phyloP scores from a whole-genome alignment of 2,113 vertebrate species.

The Thunnus maccoyii region DNA sequence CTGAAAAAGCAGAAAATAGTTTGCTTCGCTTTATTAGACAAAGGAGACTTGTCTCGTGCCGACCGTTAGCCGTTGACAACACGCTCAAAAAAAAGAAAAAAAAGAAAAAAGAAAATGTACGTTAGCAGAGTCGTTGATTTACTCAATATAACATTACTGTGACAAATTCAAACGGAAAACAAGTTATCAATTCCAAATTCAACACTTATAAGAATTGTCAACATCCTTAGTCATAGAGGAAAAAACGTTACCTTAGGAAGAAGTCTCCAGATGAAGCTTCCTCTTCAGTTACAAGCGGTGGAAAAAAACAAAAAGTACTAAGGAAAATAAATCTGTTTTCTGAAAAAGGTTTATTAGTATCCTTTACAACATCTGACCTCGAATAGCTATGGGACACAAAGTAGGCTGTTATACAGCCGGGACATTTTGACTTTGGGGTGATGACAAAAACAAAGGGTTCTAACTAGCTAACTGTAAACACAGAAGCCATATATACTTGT shows the following conservation, averaged over 20 bases:
- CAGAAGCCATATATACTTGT: slow-evolving; percentile 74
- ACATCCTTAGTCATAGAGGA: neutral
- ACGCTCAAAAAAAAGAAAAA: neutral
- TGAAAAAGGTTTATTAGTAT: slow-evolving; percentile 18
- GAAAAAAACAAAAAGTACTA: slow-evolving; percentile 15
- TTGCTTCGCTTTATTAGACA: slow-evolving; percentile 28
- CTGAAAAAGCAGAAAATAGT: neutral
- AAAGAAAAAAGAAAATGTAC: neutral
- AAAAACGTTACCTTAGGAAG: slow-evolving; percentile 63
- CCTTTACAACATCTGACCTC: neutral
- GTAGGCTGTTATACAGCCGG: neutral
- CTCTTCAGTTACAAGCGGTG: slow-evolving; percentile 28
- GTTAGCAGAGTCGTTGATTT: neutral
- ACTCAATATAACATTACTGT: neutral
- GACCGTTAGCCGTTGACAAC: slow-evolving; percentile 40
- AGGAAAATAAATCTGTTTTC: slow-evolving; percentile 15
- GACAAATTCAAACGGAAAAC: neutral
- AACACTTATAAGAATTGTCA: neutral
- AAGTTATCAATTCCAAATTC: neutral
- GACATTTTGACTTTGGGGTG: slow-evolving; percentile 58
- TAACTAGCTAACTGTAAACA: slow-evolving; percentile 75
- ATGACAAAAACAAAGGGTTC: slow-evolving; percentile 75
- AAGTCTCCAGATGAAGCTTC: slow-evolving; percentile 52
- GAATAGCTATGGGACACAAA: slow-evolving; percentile 28
- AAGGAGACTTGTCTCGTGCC: slow-evolving; percentile 55